Evolutionary conservation across 1,140 invertebrate species (phyloP).

Genomic region (Hycleus phaleratus): DNA sequence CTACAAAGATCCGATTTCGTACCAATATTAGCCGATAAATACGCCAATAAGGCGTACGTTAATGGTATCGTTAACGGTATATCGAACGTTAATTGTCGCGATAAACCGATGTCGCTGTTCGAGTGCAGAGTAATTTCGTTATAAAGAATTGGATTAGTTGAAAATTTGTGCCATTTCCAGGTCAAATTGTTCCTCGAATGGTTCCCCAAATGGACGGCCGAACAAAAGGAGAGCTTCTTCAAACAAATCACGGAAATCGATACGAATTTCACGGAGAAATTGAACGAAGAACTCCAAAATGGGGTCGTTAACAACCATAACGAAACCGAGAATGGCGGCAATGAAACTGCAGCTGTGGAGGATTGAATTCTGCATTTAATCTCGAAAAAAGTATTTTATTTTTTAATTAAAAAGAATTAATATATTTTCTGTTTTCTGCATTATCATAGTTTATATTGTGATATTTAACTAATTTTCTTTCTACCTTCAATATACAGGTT

Average conservation of each 20-base stretch:
- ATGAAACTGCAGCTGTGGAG: slow-evolving; percentile 10
- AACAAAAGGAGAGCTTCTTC: slow-evolving; percentile 63
- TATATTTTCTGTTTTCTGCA: too few species aligned
- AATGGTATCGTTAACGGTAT: slow-evolving; percentile 68
- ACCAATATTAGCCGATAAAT: slow-evolving; percentile 63
- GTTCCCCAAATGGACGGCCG: slow-evolving; percentile 71
- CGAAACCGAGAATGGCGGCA: slow-evolving; percentile 1
- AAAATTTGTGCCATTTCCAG: slow-evolving; percentile 34
- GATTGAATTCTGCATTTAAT: slow-evolving; percentile 12
- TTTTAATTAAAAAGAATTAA: too few species aligned
- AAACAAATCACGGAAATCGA: slow-evolving; percentile 62
- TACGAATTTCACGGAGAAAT: slow-evolving; percentile 60
- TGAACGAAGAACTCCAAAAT: slow-evolving; percentile 51
- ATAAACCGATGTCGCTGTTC: slow-evolving; percentile 77
- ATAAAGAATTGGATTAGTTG: background rate
- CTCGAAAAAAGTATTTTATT: background rate
- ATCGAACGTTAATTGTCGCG: slow-evolving; percentile 55
- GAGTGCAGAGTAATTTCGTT: slow-evolving; percentile 65
- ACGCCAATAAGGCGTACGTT: slow-evolving; percentile 52
- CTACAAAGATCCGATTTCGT: slow-evolving; percentile 79
- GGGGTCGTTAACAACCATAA: slow-evolving; percentile 19
- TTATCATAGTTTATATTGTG: too few species aligned
- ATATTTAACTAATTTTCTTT: too few species aligned
- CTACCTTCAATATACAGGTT: too few species aligned
- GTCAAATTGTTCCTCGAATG: slow-evolving; percentile 81